These are phyloP conservation scores for Azorinus chamasolen DNA, from an alignment of 2,888 invertebrate genomes.

Conservation along the genomic window DNA sequence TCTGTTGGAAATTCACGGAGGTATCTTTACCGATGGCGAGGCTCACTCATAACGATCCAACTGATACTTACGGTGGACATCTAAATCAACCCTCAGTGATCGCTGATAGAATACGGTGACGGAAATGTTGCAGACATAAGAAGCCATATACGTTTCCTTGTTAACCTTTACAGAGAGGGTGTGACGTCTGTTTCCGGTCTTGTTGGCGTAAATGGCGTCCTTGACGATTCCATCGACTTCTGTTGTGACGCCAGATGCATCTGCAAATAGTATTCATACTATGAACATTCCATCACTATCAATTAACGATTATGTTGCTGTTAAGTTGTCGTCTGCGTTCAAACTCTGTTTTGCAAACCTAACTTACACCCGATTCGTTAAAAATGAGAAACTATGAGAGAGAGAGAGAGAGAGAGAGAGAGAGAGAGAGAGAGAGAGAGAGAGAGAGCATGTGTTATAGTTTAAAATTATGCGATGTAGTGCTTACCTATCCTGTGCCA, in stretches of 20 bases:
- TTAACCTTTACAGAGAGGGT: slow-evolving; percentile 42
- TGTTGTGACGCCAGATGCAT: slow-evolving; percentile 32
- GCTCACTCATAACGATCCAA: too few relatives aligned
- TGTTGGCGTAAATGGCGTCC: slow-evolving; percentile 52
- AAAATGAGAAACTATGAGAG: too few relatives aligned
- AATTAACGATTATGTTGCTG: neutral
- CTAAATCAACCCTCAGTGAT: slow-evolving; percentile 32
- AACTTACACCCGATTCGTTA: too few relatives aligned
- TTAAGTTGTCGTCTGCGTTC: too few relatives aligned
- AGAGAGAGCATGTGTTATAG: too few relatives aligned
- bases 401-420: too few relatives aligned
- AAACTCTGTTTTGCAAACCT: too few relatives aligned
- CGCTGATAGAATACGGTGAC: slow-evolving; percentile 60
- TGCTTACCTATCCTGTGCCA: slow-evolving; percentile 62
- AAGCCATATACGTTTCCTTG: slow-evolving; percentile 43
- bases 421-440: too few relatives aligned
- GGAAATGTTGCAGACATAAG: slow-evolving; percentile 53
- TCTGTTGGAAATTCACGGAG: too few relatives aligned
- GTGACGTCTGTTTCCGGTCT: slow-evolving; percentile 54
- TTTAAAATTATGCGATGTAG: too few relatives aligned
- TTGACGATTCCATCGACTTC: slow-evolving; percentile 25
- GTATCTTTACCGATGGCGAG: too few relatives aligned
- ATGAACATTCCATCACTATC: neutral
- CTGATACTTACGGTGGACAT: slow-evolving; percentile 59
- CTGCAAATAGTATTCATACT: slow-evolving; percentile 32